Conservation (phyloP, 1,140 invertebrate species). For the Physella acuta region DNA sequence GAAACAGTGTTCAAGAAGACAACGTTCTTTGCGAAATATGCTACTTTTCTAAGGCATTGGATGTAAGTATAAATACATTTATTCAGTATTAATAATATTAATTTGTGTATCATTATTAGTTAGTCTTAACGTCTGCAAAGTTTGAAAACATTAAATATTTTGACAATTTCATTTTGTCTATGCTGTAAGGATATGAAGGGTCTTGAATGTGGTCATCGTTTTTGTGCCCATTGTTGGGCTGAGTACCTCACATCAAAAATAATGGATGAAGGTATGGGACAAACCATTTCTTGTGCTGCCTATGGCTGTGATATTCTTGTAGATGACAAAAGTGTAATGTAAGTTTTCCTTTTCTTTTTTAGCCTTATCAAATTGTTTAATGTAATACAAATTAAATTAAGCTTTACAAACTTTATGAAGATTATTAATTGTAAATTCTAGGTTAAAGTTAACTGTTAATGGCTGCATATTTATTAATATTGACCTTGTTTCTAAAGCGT, state of each 20-base stretch:
- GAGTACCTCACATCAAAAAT: conserved; percentile 98
- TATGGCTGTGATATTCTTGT: conserved; percentile 81
- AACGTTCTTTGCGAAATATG: conserved; percentile 80
- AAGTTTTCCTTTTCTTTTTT: too few species aligned
- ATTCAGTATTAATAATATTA: too few species aligned
- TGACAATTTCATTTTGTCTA: neutral
- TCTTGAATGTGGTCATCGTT: conserved; percentile 93
- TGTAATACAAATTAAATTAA: too few species aligned
- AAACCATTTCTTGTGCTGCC: conserved; percentile 94
- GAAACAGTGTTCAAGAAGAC: conserved; percentile 35
- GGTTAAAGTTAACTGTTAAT: too few species aligned
- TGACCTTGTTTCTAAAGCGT: too few species aligned
- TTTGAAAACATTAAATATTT: too few species aligned
- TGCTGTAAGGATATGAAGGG: conserved; percentile 85
- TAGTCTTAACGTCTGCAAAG: too few species aligned
- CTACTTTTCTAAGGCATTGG: conserved; percentile 69
- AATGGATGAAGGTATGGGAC: conserved; percentile 87
- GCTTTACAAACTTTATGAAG: too few species aligned
- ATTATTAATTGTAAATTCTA: too few species aligned
- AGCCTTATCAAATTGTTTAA: too few species aligned
- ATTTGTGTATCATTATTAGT: too few species aligned
- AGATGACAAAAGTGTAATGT: conserved; percentile 94
- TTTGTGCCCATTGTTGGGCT: conserved; percentile 92
- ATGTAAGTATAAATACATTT: conserved; percentile 7
- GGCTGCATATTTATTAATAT: too few species aligned